Evolutionary conservation across 2,888 invertebrate genomes (phyloP), one percentile per base, ranked within the genome.

Genomic region (Drosophila sordidula): DNA sequence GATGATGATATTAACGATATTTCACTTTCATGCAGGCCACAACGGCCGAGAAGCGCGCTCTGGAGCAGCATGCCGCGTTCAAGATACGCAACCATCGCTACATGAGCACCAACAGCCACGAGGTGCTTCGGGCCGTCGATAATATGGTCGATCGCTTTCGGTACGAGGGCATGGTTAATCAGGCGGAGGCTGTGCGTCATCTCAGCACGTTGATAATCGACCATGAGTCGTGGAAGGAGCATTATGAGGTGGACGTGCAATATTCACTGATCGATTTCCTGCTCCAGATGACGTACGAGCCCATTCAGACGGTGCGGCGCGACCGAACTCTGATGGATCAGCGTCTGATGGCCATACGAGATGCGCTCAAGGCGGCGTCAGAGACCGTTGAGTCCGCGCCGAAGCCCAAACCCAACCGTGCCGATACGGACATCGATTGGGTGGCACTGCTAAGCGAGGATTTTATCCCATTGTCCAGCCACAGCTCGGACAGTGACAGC

Each of bases 231-330:
- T 91, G 90, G 73, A 57, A 78, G n/a, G 78, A 87, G 14, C 90
- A 91, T 46, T 87, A 90, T 58, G 90, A 91, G 69, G 79, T 89
- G 42, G 93, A 94, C 76, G 79, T 93, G 1, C 93, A 93, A 67
- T 94, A 93, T 93, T 90, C 92, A 0, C 62, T 94, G 38, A 69
- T 94, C 6, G 93, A 93, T 22, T 90, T 94, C 12, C 70, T 94
- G 4, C 71, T 94, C 2, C 83, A 91, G 66, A 72, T 93, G 9
- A 90, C 93, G 0, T 75, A 90, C 45, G 90, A 90, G 75, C 92
- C 92, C 0, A 86, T 91, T 2, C 90, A 89, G 4, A 89, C 88
- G 4, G 65, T 91, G 11, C 83, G 88, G 1, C 78, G 70, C 9
- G 89, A 90, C 49, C 80, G 88, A 42, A 14, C 64, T 0, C 58